A percentile compares a stretch with the other conserved stretches of the same genome.
Evolutionary conservation across 2,113 vertebrate genomes (phyloP).

Genomic region (Protobothrops mucrosquamatus): DNA sequence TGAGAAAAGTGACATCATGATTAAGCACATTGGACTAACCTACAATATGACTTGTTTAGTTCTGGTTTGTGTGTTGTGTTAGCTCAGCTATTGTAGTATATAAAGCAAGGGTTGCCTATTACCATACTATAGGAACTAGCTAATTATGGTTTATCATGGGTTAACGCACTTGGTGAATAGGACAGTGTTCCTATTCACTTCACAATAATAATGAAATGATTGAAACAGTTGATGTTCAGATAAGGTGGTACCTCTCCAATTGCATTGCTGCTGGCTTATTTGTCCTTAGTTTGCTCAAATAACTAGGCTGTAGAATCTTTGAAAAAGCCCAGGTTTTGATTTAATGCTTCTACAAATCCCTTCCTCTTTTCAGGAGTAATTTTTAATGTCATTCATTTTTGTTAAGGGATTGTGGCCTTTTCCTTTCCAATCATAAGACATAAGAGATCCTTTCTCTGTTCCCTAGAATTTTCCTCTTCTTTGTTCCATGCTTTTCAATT

Average conservation of each 20-base stretch:
- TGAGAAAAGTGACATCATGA: not conserved
- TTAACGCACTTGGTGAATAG: not conserved
- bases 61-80: too few species aligned
- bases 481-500: constrained; percentile 35
- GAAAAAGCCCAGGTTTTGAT: not conserved
- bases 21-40: too few species aligned
- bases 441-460: constrained; percentile 46
- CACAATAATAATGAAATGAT: not conserved
- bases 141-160: not conserved
- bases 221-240: not conserved
- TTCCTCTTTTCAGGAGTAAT: constrained; percentile 50
- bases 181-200: not conserved
- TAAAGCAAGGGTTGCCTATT: too few species aligned
- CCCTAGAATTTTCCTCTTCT: not conserved
- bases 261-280: not conserved
- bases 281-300: not conserved
- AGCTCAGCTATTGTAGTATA: too few species aligned
- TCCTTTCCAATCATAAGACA: constrained; percentile 54
- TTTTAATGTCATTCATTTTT: constrained; percentile 41
- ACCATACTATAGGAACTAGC: not conserved
- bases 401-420: constrained; percentile 48
- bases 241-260: not conserved
- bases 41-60: too few species aligned
- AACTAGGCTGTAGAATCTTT: constrained; percentile 7
- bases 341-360: constrained; percentile 20